Base-by-base conservation (phyloP, 2,797 vertebrate species). In the Amniataba percoides region DNA sequence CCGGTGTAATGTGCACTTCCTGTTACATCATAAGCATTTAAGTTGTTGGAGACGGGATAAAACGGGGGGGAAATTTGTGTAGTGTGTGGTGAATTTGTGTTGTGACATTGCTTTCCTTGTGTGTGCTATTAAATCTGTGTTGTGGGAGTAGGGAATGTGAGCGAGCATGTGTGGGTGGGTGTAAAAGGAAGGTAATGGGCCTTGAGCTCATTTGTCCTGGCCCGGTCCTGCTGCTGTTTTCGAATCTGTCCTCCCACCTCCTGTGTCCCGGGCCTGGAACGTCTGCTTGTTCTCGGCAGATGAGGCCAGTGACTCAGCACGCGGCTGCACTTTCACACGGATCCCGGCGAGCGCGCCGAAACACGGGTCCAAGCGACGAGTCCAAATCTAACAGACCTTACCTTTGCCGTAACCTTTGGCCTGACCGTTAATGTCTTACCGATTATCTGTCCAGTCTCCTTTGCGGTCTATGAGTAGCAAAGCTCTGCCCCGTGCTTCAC, bases 231-330 rank as follows among this genome's bases (percentile, higher is more conserved):
- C 75, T 90, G 87, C 85, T 87, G 82, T 90, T 93, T 36, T 90
- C 25, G 13, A 86, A 88, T 89, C 83, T 56, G 63, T 93, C 91
- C 90, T 91, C 92, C 93, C 91, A 94, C 91, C 89, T 90, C 83
- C 80, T 53, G 71, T 79, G 82, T 90, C 92, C 86, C 70, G 23
- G 23, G 86, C 71, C 74, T 89, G 91, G 90, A 92, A 92, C 91
- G 87, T 87, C 82, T 81, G 74, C 81, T 78, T 82, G 85, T 71
- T 88, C 78, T 80, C 77, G 65, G 36, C 78, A 84, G 74, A 86
- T 73, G 83, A 87, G 67, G 72, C 74, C 43, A 27, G 66, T 86
- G 90, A 94, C 87, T 93, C 66, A 87, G 84, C 87, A 81, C 78
- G 71, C 74, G 3, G 1, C 74, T 75, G 48, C 16, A 15, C 70